phyloP scores from a whole-genome alignment of 1,140 invertebrate genomes.

The Sminthurinus signatus region DNA sequence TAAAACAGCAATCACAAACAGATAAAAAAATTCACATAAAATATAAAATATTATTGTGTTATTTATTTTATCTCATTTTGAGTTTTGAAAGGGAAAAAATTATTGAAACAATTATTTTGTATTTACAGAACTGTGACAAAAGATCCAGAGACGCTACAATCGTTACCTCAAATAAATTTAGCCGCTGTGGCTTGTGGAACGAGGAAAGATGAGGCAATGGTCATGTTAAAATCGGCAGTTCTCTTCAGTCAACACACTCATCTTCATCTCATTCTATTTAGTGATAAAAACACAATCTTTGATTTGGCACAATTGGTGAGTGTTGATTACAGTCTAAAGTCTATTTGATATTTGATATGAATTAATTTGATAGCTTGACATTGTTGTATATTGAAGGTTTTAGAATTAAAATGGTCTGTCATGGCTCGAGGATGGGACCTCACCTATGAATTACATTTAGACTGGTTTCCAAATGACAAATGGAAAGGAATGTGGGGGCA shows the following conservation, averaged over 20 bases:
- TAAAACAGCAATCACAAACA: too few relatives aligned
- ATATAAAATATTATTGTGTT: too few relatives aligned
- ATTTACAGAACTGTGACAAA: too few relatives aligned
- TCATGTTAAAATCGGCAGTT: background rate
- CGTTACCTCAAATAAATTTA: background rate
- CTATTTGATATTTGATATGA: too few relatives aligned
- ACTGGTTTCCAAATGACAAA: conserved; percentile 67
- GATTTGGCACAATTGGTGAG: too few relatives aligned
- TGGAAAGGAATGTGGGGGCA: conserved; percentile 88
- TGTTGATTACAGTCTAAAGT: too few relatives aligned
- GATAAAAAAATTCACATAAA: too few relatives aligned
- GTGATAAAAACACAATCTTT: too few relatives aligned
- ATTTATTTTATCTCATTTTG: too few relatives aligned
- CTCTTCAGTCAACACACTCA: conserved; percentile 4
- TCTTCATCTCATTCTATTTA: background rate
- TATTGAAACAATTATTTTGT: too few relatives aligned
- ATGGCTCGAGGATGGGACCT: conserved; percentile 57
- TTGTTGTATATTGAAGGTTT: conserved; percentile 12
- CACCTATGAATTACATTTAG: conserved; percentile 62
- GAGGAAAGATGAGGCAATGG: background rate
- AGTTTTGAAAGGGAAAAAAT: too few relatives aligned
- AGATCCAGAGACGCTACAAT: background rate
- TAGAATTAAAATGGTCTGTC: conserved; percentile 59
- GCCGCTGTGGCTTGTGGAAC: background rate
- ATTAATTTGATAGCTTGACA: too few relatives aligned